phyloP scores from a whole-genome alignment of 2,888 invertebrate genomes.

The Blomia tropicalis region DNA sequence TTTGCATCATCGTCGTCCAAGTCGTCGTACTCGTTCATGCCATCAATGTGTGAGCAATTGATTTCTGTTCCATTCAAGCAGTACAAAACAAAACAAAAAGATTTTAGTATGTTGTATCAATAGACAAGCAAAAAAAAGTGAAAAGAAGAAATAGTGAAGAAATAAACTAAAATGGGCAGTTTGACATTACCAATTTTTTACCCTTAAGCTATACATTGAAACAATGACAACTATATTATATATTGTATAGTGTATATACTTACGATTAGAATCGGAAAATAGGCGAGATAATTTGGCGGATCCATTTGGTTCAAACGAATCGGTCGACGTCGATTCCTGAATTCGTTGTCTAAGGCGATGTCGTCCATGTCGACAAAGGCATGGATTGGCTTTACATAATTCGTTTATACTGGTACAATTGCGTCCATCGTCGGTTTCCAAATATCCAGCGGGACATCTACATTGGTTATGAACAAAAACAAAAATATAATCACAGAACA shows the following conservation, averaged over 20 bases:
- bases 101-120: not conserved
- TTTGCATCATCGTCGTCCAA: no score
- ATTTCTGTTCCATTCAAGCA: no score
- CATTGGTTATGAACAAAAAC: no score
- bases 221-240: no score
- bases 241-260: no score
- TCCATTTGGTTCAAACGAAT: not conserved
- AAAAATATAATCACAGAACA: no score
- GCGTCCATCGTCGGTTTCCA: conserved; percentile 72
- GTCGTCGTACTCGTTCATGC: no score
- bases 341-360: not conserved
- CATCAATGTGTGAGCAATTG: not conserved
- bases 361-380: conserved; percentile 79
- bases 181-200: no score
- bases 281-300: conserved; percentile 5
- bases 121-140: not conserved
- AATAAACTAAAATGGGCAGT: not conserved
- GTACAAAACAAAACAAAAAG: not conserved
- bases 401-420: conserved; percentile 90
- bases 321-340: no score
- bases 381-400: conserved; percentile 51
- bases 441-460: conserved; percentile 82
- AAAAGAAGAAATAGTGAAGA: not conserved
- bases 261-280: not conserved
- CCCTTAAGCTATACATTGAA: no score